phyloP scores from a whole-genome alignment of 2,797 vertebrate genomes.

The Coccyzus lansbergi region DNA sequence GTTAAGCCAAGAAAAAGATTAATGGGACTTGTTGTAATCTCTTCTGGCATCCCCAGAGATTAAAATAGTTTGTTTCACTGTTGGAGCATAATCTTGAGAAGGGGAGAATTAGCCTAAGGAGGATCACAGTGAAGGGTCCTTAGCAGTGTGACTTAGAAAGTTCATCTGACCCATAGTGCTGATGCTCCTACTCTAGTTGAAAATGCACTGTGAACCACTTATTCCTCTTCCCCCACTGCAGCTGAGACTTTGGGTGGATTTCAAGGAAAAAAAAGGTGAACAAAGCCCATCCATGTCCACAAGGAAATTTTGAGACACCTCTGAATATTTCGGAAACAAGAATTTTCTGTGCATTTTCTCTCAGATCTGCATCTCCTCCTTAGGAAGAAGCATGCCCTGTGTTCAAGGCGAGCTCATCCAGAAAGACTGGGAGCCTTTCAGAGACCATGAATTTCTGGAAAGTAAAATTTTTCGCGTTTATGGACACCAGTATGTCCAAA shows the following conservation, averaged over 20 bases:
- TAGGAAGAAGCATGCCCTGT: not conserved
- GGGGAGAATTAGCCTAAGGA: slow-evolving; percentile 18
- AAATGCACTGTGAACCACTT: not conserved
- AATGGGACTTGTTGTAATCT: slow-evolving; percentile 42
- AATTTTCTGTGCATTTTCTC: not conserved
- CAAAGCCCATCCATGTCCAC: not conserved
- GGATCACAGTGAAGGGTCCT: not conserved
- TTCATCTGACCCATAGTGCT: not conserved
- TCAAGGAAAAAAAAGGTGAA: not conserved
- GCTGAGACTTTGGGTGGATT: not conserved
- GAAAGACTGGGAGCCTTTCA: not conserved
- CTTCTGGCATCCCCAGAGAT: not conserved
- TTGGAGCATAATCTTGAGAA: slow-evolving; percentile 38
- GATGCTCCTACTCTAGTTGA: not conserved
- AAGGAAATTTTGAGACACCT: not conserved
- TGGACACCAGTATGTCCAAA: not conserved
- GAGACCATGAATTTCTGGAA: not conserved
- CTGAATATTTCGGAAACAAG: not conserved
- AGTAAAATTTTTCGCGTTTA: not conserved
- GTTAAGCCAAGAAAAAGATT: slow-evolving; percentile 33
- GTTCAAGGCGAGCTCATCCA: not conserved
- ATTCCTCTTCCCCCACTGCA: not conserved
- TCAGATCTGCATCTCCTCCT: not conserved
- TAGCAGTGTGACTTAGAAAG: slow-evolving; percentile 11
- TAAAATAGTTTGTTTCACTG: slow-evolving; percentile 62